Percentiles rank a stretch among this genome's conserved stretches.
These are phyloP conservation scores for Calameuta idolon DNA, from an alignment of 2,888 invertebrate species.

Conservation along the genomic window DNA sequence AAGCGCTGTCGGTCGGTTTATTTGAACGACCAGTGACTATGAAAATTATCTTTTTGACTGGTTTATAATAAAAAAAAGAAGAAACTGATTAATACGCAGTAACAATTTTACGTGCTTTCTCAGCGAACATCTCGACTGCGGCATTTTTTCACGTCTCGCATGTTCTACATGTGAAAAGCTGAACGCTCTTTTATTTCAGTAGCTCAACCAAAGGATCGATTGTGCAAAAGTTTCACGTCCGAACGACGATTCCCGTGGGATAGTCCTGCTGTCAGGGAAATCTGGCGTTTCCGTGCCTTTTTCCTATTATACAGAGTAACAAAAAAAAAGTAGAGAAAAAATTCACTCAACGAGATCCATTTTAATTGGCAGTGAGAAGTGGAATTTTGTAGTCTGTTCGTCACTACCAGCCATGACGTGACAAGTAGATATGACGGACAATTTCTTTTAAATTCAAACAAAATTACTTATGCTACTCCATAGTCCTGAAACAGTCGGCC, in stretches of 20 bases:
- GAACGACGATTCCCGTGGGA: background rate
- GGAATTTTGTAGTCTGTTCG: background rate
- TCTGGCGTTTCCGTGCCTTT: background rate
- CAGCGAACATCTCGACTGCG: background rate
- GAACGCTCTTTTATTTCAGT: background rate
- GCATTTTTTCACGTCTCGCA: background rate
- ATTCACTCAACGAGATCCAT: background rate
- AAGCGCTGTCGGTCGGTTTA: background rate
- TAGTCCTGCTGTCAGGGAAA: background rate
- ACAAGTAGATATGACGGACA: background rate
- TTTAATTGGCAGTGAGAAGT: background rate
- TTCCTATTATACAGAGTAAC: background rate
- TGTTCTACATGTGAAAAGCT: background rate
- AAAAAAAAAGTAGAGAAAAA: background rate
- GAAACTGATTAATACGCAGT: background rate
- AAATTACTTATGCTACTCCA: background rate
- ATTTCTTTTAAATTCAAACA: background rate
- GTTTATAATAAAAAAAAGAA: background rate
- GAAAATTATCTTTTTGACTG: background rate
- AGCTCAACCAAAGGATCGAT: background rate
- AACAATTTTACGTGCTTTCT: background rate
- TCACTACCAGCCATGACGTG: background rate
- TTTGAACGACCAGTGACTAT: background rate
- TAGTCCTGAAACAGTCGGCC: background rate
- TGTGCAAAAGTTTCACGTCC: background rate